These are phyloP conservation scores for Agrilus biguttatus DNA, from an alignment of 2,888 invertebrate species.

Conservation along the genomic window DNA sequence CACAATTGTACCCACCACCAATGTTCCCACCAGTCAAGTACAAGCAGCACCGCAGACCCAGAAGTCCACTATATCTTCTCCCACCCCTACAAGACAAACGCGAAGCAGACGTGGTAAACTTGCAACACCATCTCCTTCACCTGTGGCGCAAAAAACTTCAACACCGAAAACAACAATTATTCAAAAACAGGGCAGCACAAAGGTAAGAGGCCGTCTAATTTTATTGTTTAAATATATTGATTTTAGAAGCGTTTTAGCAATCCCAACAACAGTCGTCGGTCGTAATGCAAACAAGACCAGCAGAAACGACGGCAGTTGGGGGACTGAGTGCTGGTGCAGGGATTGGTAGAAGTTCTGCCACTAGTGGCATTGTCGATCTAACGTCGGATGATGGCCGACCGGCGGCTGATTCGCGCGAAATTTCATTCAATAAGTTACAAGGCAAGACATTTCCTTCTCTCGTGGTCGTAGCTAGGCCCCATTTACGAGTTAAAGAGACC, in stretches of 20 bases:
- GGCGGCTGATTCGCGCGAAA: conserved; percentile 54
- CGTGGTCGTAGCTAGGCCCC: conserved; percentile 70
- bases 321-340: conserved; percentile 46
- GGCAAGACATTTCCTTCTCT: conserved; percentile 77
- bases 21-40: background rate
- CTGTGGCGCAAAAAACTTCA: background rate
- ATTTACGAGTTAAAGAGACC: conserved; percentile 54
- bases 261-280: no score
- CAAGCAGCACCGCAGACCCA: background rate
- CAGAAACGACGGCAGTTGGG: conserved; percentile 58
- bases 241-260: no score
- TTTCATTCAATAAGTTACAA: conserved; percentile 62
- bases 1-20: conserved; percentile 20
- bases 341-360: conserved; percentile 14
- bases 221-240: no score
- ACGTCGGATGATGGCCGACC: conserved; percentile 48
- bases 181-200: conserved; percentile 2
- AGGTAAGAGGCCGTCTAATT: background rate
- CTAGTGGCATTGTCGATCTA: conserved; percentile 42
- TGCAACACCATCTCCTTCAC: conserved; percentile 6
- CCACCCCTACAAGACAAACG: conserved; percentile 10
- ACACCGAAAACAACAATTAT: conserved; percentile 3
- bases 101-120: conserved; percentile 3
- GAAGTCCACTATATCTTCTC: conserved; percentile 1
- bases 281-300: conserved; percentile 39